Conservation (phyloP, 1,140 invertebrate genomes). For the Pseudomyrmex dendroicus region DNA sequence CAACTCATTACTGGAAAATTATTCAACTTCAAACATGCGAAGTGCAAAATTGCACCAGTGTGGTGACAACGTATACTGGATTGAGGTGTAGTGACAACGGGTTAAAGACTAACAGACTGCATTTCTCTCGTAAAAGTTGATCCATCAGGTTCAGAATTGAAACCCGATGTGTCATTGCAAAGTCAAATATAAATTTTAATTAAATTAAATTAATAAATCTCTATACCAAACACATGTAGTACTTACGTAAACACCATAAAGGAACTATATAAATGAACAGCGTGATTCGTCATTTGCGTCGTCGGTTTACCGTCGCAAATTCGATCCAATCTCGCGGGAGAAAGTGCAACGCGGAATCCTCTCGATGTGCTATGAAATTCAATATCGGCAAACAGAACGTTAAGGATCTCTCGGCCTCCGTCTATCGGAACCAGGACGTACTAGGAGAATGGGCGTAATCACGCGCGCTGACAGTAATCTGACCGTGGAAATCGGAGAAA, state of each 20-base stretch:
- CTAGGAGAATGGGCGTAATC: conserved; percentile 74
- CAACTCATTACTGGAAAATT: too few species aligned
- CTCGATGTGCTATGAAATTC: conserved; percentile 15
- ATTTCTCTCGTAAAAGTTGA: neutral
- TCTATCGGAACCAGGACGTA: conserved; percentile 71
- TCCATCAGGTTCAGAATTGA: neutral
- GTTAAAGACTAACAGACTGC: too few species aligned
- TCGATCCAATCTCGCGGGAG: conserved; percentile 17
- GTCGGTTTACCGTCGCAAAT: neutral
- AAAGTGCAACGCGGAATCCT: conserved; percentile 24
- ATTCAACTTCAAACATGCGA: too few species aligned
- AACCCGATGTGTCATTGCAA: neutral
- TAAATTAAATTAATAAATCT: neutral
- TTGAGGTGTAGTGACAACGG: too few species aligned
- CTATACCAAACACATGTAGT: too few species aligned
- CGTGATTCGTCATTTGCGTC: neutral
- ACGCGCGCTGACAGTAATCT: conserved; percentile 60
- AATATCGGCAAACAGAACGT: conserved; percentile 5
- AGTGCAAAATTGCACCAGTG: too few species aligned
- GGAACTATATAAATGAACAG: neutral
- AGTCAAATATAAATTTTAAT: neutral
- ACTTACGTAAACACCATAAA: too few species aligned
- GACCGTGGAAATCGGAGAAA: conserved; percentile 75
- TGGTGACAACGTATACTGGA: too few species aligned
- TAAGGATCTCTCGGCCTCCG: neutral